phyloP scores from a whole-genome alignment of 2,113 vertebrate genomes.

The Catharus fuscescens region DNA sequence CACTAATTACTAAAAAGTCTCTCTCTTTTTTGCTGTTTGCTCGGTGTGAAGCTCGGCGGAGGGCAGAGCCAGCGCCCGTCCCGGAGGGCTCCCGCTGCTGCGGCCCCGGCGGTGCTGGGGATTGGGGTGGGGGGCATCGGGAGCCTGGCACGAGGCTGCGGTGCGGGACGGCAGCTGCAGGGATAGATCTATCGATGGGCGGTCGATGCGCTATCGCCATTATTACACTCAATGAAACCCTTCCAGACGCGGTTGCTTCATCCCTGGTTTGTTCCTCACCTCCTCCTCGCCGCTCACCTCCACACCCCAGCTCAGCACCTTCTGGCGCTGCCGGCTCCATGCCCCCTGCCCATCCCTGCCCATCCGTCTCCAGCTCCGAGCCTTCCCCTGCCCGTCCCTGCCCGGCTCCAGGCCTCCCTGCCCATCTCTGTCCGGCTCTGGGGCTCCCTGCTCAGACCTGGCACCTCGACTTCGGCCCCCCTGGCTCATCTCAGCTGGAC shows the following conservation, averaged over 20 bases:
- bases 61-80: not conserved
- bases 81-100: not conserved
- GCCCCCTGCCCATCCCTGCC: too few species aligned
- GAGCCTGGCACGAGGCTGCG: not conserved
- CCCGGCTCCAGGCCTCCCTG: not conserved
- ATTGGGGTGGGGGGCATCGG: too few species aligned
- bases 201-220: constrained; percentile 49
- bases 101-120: not conserved
- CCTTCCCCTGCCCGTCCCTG: too few species aligned
- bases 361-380: not conserved
- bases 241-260: constrained; percentile 9
- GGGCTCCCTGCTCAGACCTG: not conserved
- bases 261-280: not conserved
- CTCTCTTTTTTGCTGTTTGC: not conserved
- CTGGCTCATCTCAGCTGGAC: not conserved
- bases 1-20: constrained; percentile 75
- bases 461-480: not conserved
- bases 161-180: constrained; percentile 39
- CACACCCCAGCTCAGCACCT: not conserved
- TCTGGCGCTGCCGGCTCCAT: not conserved
- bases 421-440: not conserved
- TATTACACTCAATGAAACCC: constrained; percentile 46
- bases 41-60: not conserved
- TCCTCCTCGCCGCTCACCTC: not conserved
- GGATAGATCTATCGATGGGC: constrained; percentile 35